Conservation (phyloP, 2,888 invertebrate genomes). For the Pristionchus mayeri region DNA sequence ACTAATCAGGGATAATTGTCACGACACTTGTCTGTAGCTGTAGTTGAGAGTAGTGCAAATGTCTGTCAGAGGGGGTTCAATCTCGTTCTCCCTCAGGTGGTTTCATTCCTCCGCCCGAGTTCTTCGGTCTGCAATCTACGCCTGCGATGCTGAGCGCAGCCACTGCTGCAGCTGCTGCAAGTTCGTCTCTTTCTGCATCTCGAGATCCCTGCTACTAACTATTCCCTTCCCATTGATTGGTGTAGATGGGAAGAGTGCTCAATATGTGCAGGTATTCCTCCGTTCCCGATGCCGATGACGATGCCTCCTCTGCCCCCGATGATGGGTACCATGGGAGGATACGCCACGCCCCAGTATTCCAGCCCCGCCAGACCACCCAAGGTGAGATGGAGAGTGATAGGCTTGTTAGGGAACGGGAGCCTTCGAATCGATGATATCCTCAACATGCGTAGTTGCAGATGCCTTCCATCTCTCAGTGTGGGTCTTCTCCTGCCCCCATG, state of each 20-base stretch:
- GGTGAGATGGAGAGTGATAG: background rate
- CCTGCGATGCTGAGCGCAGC: background rate
- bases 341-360: background rate
- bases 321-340: background rate
- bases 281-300: too few relatives aligned
- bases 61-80: too few relatives aligned
- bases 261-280: background rate
- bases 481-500: too few relatives aligned
- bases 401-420: too few relatives aligned
- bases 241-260: too few relatives aligned
- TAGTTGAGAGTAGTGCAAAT: too few relatives aligned
- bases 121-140: background rate
- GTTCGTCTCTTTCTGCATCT: background rate
- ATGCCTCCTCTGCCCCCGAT: background rate
- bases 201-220: background rate
- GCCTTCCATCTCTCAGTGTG: too few relatives aligned
- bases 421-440: too few relatives aligned
- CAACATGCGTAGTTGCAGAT: too few relatives aligned
- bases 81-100: too few relatives aligned
- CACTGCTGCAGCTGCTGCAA: background rate
- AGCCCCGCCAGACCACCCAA: background rate
- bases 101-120: constrained; percentile 45
- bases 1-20: too few relatives aligned
- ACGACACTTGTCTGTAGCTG: too few relatives aligned
- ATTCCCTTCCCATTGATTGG: background rate